A percentile compares a stretch with the other conserved stretches of the same genome.
These are phyloP conservation scores for Aphyosemion australe DNA, from an alignment of 2,113 vertebrate species.

Conservation along the genomic window DNA sequence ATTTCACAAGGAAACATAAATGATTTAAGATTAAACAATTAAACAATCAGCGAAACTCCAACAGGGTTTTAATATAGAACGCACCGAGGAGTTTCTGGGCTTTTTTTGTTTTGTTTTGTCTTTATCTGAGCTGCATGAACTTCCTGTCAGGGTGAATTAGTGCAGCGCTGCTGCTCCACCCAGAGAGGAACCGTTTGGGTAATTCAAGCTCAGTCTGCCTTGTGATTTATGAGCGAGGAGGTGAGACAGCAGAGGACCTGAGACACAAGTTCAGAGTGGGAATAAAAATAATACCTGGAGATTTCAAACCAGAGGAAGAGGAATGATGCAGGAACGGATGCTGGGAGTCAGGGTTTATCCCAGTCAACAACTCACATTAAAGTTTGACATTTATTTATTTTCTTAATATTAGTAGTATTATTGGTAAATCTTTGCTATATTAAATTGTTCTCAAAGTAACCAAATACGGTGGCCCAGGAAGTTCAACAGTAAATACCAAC, in stretches of 20 bases:
- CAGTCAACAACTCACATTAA: no score
- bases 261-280: background rate
- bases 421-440: no score
- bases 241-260: conserved; percentile 5
- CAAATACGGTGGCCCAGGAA: no score
- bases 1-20: background rate
- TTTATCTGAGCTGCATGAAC: conserved; percentile 7
- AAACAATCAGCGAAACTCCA: conserved; percentile 6
- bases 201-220: conserved; percentile 24
- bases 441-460: no score
- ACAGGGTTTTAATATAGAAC: conserved; percentile 17
- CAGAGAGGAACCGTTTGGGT: conserved; percentile 22
- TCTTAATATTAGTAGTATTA: no score
- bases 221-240: conserved; percentile 12
- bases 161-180: conserved; percentile 17
- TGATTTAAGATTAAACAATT: background rate
- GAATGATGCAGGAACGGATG: background rate
- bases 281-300: background rate
- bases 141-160: conserved; percentile 44
- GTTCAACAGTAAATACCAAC: no score
- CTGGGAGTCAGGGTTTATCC: background rate
- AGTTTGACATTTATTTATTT: no score
- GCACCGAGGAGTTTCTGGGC: no score
- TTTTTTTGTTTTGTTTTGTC: conserved; percentile 6
- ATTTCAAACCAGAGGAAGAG: background rate